Conservation (phyloP, 2,888 invertebrate genomes). For the Sarcophaga caerulescens region DNA sequence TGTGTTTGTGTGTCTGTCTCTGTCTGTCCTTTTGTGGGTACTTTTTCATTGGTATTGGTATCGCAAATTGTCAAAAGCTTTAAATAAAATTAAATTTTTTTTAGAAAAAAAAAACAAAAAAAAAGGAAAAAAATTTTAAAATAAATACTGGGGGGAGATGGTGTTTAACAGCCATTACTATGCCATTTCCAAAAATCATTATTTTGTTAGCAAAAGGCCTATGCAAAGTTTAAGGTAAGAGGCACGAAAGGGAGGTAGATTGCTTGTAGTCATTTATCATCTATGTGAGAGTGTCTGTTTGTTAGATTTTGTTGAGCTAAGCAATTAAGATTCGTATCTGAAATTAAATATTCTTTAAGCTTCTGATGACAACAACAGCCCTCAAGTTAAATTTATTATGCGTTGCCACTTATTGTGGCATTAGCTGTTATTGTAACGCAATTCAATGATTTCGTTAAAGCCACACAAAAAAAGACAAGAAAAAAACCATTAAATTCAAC, state of each 20-base stretch:
- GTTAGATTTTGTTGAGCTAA: slow-evolving; percentile 20
- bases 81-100: too few species aligned
- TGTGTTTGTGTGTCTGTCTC: not conserved
- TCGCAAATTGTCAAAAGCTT: too few species aligned
- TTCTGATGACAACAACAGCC: slow-evolving; percentile 45
- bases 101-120: too few species aligned
- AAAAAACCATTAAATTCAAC: not conserved
- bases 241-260: not conserved
- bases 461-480: not conserved
- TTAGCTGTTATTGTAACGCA: too few species aligned
- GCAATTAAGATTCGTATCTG: slow-evolving; percentile 75
- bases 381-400: slow-evolving; percentile 14
- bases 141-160: too few species aligned
- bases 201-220: too few species aligned
- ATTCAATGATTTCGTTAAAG: not conserved
- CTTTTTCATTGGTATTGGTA: too few species aligned
- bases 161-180: too few species aligned
- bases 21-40: not conserved
- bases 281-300: not conserved
- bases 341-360: slow-evolving; percentile 73
- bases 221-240: too few species aligned
- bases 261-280: not conserved
- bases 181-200: too few species aligned
- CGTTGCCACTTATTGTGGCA: not conserved
- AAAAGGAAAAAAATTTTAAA: too few species aligned